Evolutionary conservation across 2,113 vertebrate genomes (phyloP).

Genomic region (Bujurquina vittata): DNA sequence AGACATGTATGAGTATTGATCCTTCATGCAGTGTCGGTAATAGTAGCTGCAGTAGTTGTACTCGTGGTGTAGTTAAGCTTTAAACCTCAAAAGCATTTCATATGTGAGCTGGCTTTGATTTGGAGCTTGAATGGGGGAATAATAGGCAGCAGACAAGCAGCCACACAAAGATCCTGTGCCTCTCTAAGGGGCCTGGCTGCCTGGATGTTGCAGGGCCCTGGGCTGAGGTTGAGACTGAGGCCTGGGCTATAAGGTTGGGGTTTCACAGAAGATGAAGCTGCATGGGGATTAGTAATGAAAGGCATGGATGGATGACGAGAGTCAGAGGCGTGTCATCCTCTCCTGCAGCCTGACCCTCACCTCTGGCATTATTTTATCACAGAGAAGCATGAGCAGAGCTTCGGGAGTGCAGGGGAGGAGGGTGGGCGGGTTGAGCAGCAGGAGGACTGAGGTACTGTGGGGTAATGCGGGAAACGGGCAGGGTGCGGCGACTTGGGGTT

Average conservation of each 20-base stretch:
- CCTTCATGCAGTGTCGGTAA: slow-evolving; percentile 65
- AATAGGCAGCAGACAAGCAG: slow-evolving; percentile 77
- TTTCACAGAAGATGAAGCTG: slow-evolving; percentile 62
- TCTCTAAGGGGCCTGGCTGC: slow-evolving; percentile 71
- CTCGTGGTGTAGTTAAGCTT: slow-evolving; percentile 65
- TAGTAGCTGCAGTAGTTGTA: slow-evolving; percentile 74
- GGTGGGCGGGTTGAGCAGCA: slow-evolving; percentile 19
- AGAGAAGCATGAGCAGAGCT: slow-evolving; percentile 37
- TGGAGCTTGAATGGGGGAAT: slow-evolving; percentile 66
- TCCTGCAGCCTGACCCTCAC: slow-evolving; percentile 67
- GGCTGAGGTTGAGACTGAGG: slow-evolving; percentile 65
- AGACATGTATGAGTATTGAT: slow-evolving; percentile 57
- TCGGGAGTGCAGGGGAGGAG: slow-evolving; percentile 15
- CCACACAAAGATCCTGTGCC: slow-evolving; percentile 73
- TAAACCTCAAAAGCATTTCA: slow-evolving; percentile 78
- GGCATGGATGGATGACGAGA: slow-evolving; percentile 73
- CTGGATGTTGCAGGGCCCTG: slow-evolving; percentile 65
- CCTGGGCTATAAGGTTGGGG: slow-evolving; percentile 60
- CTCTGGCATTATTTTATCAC: slow-evolving; percentile 63
- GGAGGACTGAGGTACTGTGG: slow-evolving; percentile 25
- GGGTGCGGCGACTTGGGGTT: slow-evolving; percentile 64
- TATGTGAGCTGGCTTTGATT: slow-evolving; percentile 79
- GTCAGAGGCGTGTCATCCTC: slow-evolving; percentile 73
- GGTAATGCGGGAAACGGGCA: slow-evolving; percentile 29
- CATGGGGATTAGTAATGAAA: slow-evolving; percentile 70